These are phyloP conservation scores for Melopsittacus undulatus DNA, from an alignment of 2,797 vertebrate species.

Conservation along the genomic window DNA sequence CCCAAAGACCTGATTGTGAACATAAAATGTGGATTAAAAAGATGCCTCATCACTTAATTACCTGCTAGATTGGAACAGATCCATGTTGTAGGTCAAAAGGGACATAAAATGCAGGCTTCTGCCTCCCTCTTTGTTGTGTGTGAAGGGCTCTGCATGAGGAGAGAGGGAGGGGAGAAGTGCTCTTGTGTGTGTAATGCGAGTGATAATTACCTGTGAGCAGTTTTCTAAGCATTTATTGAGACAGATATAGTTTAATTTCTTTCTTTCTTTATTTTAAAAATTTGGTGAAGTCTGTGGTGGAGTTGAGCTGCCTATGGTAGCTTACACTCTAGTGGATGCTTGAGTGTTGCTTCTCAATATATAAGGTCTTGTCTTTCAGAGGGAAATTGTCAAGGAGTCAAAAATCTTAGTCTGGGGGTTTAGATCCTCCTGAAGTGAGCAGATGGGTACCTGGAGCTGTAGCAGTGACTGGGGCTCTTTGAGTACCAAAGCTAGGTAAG, in stretches of 20 bases:
- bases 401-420: not conserved
- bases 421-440: not conserved
- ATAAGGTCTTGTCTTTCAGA: not conserved
- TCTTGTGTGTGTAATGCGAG: not conserved
- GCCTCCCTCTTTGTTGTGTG: slow-evolving; percentile 57
- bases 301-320: not conserved
- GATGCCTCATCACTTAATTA: slow-evolving; percentile 73
- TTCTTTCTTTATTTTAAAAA: not conserved
- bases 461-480: not conserved
- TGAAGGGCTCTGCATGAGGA: not conserved
- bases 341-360: not conserved
- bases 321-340: not conserved
- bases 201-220: slow-evolving; percentile 34
- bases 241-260: not conserved
- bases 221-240: not conserved
- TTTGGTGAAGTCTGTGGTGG: not conserved
- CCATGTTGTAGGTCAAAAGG: slow-evolving; percentile 71
- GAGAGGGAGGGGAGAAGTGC: not conserved
- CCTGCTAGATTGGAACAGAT: slow-evolving; percentile 73
- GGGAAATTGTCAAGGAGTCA: not conserved
- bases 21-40: slow-evolving; percentile 73
- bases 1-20: slow-evolving; percentile 70
- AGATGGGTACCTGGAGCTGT: not conserved
- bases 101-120: slow-evolving; percentile 65
- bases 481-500: not conserved